phyloP scores from a whole-genome alignment of 1,140 invertebrate species.

The Bombus superbus region DNA sequence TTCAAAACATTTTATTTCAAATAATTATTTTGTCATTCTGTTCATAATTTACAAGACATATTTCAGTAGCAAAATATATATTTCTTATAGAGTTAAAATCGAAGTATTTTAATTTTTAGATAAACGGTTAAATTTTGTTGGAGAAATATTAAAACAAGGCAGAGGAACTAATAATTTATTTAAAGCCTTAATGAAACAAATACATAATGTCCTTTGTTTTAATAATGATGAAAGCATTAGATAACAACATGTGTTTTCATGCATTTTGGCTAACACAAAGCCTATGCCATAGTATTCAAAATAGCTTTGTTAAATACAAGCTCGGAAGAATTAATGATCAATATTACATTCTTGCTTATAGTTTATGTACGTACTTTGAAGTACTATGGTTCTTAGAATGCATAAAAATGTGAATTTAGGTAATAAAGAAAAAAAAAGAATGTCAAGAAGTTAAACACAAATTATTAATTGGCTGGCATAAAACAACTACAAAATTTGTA shows the following conservation, averaged over 20 bases:
- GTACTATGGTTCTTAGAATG: slow-evolving; percentile 10
- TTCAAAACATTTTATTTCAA: slow-evolving; percentile 1
- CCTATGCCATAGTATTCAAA: slow-evolving; percentile 55
- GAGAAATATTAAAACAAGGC: background rate
- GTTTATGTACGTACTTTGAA: slow-evolving; percentile 34
- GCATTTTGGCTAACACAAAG: slow-evolving; percentile 56
- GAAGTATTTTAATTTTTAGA: slow-evolving; percentile 12
- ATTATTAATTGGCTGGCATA: background rate
- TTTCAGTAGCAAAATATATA: background rate
- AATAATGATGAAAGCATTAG: slow-evolving; percentile 13
- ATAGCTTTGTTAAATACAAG: slow-evolving; percentile 53
- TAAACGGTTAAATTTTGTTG: background rate
- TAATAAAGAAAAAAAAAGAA: background rate
- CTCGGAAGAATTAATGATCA: slow-evolving; percentile 51
- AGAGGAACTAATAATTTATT: background rate
- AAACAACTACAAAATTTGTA: background rate
- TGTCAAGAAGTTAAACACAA: background rate
- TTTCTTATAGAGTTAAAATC: slow-evolving; percentile 7
- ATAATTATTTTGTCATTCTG: background rate
- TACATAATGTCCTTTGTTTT: slow-evolving; percentile 1
- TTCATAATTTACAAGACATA: slow-evolving; percentile 15
- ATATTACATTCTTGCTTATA: slow-evolving; percentile 50
- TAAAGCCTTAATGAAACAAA: background rate
- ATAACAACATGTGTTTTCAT: slow-evolving; percentile 42
- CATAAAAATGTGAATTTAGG: background rate